phyloP scores from a whole-genome alignment of 53 echinoderm and acorn worm genomes.

The Paelopatides confundens region DNA sequence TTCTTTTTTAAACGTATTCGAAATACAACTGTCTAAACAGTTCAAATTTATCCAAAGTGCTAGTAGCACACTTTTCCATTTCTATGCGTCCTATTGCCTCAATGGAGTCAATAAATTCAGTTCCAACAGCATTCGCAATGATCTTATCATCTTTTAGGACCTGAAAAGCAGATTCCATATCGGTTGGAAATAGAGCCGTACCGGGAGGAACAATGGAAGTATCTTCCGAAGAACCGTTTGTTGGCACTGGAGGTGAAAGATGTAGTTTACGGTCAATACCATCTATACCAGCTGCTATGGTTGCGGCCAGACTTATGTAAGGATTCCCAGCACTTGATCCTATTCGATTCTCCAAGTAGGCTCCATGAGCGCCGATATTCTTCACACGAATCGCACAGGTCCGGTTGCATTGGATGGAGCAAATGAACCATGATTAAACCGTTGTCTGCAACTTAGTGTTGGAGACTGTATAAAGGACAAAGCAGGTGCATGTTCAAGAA shows the following conservation, averaged over 20 bases:
- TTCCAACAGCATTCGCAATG: constrained; percentile 47
- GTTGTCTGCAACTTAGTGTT: constrained; percentile 60
- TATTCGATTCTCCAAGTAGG: constrained; percentile 66
- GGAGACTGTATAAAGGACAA: constrained; percentile 45
- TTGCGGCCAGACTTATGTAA: constrained; percentile 68
- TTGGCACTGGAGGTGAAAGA: constrained; percentile 26
- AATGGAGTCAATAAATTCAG: constrained; percentile 60
- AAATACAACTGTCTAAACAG: too few species aligned
- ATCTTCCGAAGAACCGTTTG: background rate
- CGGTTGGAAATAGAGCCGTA: constrained; percentile 18
- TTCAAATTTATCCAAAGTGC: too few species aligned
- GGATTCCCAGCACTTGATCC: constrained; percentile 70
- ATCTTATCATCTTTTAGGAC: constrained; percentile 38
- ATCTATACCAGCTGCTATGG: constrained; percentile 72
- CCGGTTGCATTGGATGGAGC: constrained; percentile 73
- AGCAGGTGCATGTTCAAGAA: constrained; percentile 66
- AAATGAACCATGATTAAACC: constrained; percentile 38
- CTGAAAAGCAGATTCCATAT: constrained; percentile 51
- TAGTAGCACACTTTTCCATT: background rate
- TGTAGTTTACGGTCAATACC: constrained; percentile 63
- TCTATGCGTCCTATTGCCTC: constrained; percentile 41
- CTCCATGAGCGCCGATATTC: constrained; percentile 44
- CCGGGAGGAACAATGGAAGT: constrained; percentile 6
- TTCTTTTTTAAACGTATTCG: too few species aligned
- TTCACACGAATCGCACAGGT: constrained; percentile 58